phyloP scores from a whole-genome alignment of 2,888 invertebrate species.

The Ormyrus pomaceus region DNA sequence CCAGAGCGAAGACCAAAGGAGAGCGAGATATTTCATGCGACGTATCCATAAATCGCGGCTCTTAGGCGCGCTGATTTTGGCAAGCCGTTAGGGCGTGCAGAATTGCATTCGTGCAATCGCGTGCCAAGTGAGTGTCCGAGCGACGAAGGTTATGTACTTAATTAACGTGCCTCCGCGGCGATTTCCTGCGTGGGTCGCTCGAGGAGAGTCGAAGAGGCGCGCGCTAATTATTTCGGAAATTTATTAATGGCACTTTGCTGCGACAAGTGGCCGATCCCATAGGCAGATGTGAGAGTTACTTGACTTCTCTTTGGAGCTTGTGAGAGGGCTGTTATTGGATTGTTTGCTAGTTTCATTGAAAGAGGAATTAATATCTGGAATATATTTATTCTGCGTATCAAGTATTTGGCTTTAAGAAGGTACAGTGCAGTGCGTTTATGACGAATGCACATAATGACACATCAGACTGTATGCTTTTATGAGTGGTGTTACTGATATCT shows the following conservation, averaged over 20 bases:
- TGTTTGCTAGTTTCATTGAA: too few relatives aligned
- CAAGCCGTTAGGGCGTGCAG: too few relatives aligned
- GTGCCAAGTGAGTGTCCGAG: slow-evolving; percentile 43
- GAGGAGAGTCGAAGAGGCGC: slow-evolving; percentile 3
- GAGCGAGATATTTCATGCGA: too few relatives aligned
- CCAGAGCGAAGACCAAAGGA: too few relatives aligned
- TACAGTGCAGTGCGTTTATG: too few relatives aligned
- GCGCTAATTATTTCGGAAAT: slow-evolving; percentile 47
- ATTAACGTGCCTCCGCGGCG: slow-evolving; percentile 42
- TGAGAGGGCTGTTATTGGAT: neutral
- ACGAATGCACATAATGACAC: too few relatives aligned
- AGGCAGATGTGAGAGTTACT: neutral
- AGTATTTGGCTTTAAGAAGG: neutral
- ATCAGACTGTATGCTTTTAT: too few relatives aligned
- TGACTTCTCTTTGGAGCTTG: neutral
- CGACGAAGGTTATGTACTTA: slow-evolving; percentile 49
- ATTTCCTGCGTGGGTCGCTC: slow-evolving; percentile 23
- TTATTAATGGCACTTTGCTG: slow-evolving; percentile 44
- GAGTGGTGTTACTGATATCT: neutral
- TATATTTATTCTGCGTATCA: neutral
- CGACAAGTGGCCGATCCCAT: slow-evolving; percentile 18
- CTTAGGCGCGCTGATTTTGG: too few relatives aligned
- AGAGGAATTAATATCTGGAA: neutral
- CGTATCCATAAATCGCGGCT: too few relatives aligned
- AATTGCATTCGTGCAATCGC: slow-evolving; percentile 39